Base-by-base conservation (phyloP, 2,113 vertebrate genomes). In the Redunca redunca region DNA sequence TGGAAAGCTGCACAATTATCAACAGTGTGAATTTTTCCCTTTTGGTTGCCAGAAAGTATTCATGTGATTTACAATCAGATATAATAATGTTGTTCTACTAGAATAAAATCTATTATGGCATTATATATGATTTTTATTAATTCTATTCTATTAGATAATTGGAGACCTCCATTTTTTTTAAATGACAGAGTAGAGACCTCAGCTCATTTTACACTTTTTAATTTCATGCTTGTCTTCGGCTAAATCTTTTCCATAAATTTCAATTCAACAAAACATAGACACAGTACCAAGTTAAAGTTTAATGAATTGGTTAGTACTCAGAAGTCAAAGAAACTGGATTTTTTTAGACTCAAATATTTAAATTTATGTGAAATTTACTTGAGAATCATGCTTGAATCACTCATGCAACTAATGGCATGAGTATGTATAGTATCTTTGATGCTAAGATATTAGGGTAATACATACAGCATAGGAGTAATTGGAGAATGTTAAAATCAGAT, bases 171-270 rank as follows among this genome's bases (percentile, higher is more conserved):
- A 93, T 17, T 81, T 98, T 98, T 98, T 98, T 97, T 87, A 97
- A 98, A 96, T 98, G 98, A 99, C 95, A 88, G 98, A 99, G 95
- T 98, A 97, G 93, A 95, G 97, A 97, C 88, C 92, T 98, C 94
- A 96, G 86, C 95, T 98, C 98, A 98, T 99, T 99, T 98, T 98
- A 97, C 96, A 98, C 87, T 99, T 98, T 99, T 98, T 98, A 99
- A 99, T 99, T 99, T 99, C 98, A 98, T 98, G 98, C 98, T 98
- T 99, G 98, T 99, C 98, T 99, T 98, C 88, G 52, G 91, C 97
- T 98, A 98, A 99, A 98, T 98, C 97, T 98, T 98, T 96, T 97
- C 95, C 97, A 99, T 99, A 99, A 99, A 98, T 99, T 99, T 98
- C 97, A 0, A 5, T 98, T 98, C 95, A 98, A 97, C 50, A 96